Conservation (phyloP, 2,797 vertebrate genomes). For the Pipistrellus nathusii region DNA sequence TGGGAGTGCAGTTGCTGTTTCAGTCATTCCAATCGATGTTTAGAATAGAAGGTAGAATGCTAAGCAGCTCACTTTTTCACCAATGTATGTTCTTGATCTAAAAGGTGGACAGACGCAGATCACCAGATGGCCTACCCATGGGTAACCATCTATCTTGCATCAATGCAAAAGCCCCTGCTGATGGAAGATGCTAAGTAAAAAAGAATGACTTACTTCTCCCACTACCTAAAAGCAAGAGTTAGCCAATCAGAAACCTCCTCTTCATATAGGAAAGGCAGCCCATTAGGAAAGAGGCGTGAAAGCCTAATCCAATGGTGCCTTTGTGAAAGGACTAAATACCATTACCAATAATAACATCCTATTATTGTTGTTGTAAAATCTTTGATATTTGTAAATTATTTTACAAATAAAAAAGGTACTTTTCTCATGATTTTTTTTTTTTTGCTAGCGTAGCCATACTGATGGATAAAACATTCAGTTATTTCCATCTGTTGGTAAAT, state of each 20-base stretch:
- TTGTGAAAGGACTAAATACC: not conserved
- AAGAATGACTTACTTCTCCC: not conserved
- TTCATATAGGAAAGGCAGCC: not conserved
- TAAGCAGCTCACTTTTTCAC: not conserved
- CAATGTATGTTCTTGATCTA: not conserved
- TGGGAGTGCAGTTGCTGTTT: not conserved
- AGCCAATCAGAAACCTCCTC: not conserved
- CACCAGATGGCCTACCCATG: not conserved
- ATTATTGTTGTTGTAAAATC: not conserved
- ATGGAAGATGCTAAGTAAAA: not conserved
- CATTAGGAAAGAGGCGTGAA: not conserved
- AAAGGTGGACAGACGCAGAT: not conserved
- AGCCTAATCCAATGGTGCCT: not conserved
- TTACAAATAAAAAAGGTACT: not conserved
- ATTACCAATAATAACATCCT: not conserved
- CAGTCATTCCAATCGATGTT: not conserved
- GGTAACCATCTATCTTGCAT: not conserved
- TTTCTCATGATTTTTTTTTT: not conserved
- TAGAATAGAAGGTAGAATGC: not conserved
- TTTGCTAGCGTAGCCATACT: not conserved
- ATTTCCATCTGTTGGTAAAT: not conserved
- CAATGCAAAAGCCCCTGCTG: not conserved
- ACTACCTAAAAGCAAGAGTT: not conserved
- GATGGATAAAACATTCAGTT: not conserved
- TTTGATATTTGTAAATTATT: slow-evolving; percentile 20